Conservation (phyloP, 92 coral and sea anemone genomes). For the Ricordea florida region DNA sequence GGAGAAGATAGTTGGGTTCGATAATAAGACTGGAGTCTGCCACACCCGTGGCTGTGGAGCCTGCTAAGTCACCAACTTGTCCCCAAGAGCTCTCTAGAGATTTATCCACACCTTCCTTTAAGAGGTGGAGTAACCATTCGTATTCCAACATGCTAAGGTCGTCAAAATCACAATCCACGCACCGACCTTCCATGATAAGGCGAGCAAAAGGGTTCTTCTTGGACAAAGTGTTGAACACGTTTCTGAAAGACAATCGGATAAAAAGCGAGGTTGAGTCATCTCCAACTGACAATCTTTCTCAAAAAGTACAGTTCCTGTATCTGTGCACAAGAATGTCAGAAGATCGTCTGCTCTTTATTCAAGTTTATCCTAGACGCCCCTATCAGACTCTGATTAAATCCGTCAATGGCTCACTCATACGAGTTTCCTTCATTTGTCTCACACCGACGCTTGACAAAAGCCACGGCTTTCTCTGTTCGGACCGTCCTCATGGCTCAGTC, state of each 20-base stretch:
- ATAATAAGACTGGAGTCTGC: constrained; percentile 62
- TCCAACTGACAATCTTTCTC: no score
- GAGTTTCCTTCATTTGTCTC: no score
- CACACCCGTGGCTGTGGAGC: constrained; percentile 74
- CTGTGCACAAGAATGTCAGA: no score
- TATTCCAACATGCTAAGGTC: constrained; percentile 69
- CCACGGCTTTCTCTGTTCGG: no score
- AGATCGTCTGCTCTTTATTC: no score
- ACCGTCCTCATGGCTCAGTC: no score
- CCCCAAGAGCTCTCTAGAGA: constrained; percentile 40
- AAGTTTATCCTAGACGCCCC: no score
- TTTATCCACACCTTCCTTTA: constrained; percentile 6
- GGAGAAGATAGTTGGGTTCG: constrained; percentile 47
- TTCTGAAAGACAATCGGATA: not conserved
- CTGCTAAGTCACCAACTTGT: constrained; percentile 55
- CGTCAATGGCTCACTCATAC: no score
- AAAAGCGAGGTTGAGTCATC: not conserved
- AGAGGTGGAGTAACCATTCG: constrained; percentile 67
- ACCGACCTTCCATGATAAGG: constrained; percentile 73
- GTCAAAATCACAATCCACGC: constrained; percentile 66
- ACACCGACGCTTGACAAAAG: no score
- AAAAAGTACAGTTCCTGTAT: no score
- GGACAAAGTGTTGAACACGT: constrained; percentile 56
- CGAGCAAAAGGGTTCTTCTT: constrained; percentile 80
- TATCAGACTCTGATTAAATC: no score